These are phyloP conservation scores for Thalassoma bifasciatum DNA, from an alignment of 2,113 vertebrate genomes.

Conservation along the genomic window DNA sequence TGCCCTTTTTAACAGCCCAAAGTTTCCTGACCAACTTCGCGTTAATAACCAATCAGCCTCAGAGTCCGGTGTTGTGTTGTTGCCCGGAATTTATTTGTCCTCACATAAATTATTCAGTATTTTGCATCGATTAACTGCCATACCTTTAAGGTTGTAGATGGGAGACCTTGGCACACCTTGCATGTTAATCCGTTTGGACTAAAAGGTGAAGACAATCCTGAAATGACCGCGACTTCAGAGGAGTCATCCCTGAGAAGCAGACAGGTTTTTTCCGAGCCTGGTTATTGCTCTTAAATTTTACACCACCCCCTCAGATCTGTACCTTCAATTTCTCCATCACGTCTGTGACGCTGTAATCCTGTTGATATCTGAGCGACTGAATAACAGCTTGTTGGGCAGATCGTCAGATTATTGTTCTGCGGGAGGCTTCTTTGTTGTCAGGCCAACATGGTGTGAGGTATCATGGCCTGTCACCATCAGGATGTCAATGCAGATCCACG, in stretches of 20 bases:
- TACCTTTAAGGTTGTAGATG: conserved; percentile 82
- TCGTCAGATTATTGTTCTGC: conserved; percentile 65
- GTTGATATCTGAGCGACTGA: conserved; percentile 38
- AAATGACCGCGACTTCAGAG: conserved; percentile 51
- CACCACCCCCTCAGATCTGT: not conserved
- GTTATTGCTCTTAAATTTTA: conserved; percentile 11
- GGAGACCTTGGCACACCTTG: conserved; percentile 78
- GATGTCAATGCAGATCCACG: conserved; percentile 69
- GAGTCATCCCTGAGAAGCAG: conserved; percentile 17
- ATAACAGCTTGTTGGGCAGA: conserved; percentile 75
- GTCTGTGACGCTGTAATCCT: conserved; percentile 13
- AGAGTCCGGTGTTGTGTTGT: conserved; percentile 75
- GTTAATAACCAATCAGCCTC: conserved; percentile 79
- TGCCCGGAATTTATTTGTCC: conserved; percentile 83
- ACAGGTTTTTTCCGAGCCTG: conserved; percentile 29
- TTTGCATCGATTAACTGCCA: conserved; percentile 86
- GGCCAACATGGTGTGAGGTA: conserved; percentile 73
- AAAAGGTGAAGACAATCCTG: conserved; percentile 62
- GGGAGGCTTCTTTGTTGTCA: conserved; percentile 74
- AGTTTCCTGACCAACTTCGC: conserved; percentile 78
- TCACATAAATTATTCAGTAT: conserved; percentile 86
- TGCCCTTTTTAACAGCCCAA: conserved; percentile 79
- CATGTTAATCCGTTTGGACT: conserved; percentile 77
- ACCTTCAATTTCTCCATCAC: not conserved
- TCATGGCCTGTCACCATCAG: conserved; percentile 64